Base-by-base conservation (phyloP, 2,888 invertebrate genomes). In the Catonia carolina region DNA sequence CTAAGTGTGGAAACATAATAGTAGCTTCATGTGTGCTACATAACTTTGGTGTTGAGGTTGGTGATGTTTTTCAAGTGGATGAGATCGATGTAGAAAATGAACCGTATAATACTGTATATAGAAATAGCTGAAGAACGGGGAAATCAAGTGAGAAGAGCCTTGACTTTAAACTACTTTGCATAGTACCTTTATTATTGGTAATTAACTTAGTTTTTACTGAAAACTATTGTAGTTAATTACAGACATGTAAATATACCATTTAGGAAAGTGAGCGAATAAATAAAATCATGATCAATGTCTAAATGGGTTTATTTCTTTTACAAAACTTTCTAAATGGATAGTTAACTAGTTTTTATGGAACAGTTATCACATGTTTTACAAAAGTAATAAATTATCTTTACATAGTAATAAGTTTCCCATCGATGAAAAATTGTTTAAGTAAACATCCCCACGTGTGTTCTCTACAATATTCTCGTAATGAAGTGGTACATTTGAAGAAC, bases 21-120 rank as follows among this genome's bases (percentile, higher is more conserved):
- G 47, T 47, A 47, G 47, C 47, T 47, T 47, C 47, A 47, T 47
- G 47, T 47, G 47, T 47, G 17, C 47, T 47, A 20, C 47, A 14
- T 47, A 47, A 47, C 47, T 47, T 47, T 20, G 47, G 22, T 47
- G 7, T 47, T 47, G 8, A 47, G 22, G 47, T n/a, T n/a, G n/a
- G n/a, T n/a, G n/a, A n/a, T n/a, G n/a, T n/a, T n/a, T n/a, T n/a
- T n/a, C n/a, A n/a, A n/a, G n/a, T n/a, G n/a, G n/a, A n/a, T n/a
- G n/a, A n/a, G n/a, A n/a, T n/a, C n/a, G n/a, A n/a, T n/a, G 47
- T 47, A 20, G 47, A 47, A 47, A 47, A 47, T 47, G 47, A 47
- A 47, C 47, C 47, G 14, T 47, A 47, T 47, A 20, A 47, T 15
- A 20, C 22, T n/a, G n/a, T n/a, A n/a, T n/a, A n/a, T n/a, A 15